Percentiles rank a stretch among this genome's conserved stretches.
Evolutionary conservation across 2,113 vertebrate species (phyloP).

Genomic region (Crotalus viridis): DNA sequence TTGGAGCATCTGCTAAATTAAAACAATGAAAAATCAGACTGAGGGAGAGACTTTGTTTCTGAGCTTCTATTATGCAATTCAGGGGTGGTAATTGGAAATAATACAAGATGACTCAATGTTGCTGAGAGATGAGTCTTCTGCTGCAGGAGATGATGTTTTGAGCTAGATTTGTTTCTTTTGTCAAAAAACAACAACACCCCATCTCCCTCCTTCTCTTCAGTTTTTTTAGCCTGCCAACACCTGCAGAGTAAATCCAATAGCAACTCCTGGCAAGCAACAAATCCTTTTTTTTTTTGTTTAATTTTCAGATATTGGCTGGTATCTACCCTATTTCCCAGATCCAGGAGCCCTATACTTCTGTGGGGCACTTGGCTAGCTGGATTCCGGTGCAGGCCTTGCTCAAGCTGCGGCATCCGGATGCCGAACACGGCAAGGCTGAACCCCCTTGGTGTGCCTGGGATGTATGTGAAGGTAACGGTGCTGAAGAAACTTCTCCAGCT

Average conservation of each 20-base stretch:
- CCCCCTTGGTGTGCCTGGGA: conserved; percentile 83
- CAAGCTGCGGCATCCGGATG: conserved; percentile 77
- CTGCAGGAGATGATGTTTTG: background rate
- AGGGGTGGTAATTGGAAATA: background rate
- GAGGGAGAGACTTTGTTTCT: background rate
- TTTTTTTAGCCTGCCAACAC: background rate
- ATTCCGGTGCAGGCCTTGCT: conserved; percentile 75
- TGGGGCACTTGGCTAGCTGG: conserved; percentile 86
- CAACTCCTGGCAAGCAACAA: background rate
- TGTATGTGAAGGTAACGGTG: conserved; percentile 83
- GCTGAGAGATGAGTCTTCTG: background rate
- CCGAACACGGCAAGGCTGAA: conserved; percentile 37
- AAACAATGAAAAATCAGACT: background rate
- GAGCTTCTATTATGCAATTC: background rate
- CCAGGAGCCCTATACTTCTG: conserved; percentile 87
- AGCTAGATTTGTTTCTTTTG: background rate
- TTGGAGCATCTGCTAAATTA: too few relatives aligned
- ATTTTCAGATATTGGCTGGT: conserved; percentile 80
- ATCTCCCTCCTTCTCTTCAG: background rate
- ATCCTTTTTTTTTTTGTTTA: background rate
- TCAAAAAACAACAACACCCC: too few relatives aligned
- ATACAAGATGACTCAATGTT: background rate
- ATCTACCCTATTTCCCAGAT: conserved; percentile 90
- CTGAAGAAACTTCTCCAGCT: background rate
- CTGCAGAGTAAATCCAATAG: background rate